These are phyloP conservation scores for Pitta sordida DNA, from an alignment of 2,113 vertebrate genomes.

Conservation along the genomic window DNA sequence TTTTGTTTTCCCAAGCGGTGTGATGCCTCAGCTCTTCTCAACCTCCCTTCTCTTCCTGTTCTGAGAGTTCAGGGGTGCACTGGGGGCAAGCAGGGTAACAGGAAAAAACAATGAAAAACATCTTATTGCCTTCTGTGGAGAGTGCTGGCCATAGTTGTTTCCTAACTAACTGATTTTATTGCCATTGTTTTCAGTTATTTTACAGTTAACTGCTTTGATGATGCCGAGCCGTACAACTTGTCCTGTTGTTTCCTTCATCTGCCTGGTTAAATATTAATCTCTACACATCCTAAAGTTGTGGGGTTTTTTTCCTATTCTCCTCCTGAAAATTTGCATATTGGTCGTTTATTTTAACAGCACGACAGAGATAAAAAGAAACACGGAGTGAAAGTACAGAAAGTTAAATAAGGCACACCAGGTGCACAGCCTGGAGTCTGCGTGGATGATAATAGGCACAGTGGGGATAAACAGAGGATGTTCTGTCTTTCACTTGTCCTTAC, in stretches of 20 bases:
- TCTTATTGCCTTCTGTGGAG: not conserved
- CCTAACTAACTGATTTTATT: not conserved
- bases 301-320: not conserved
- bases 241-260: not conserved
- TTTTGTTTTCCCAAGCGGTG: not conserved
- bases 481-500: not conserved
- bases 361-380: not conserved
- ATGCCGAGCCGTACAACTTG: not conserved
- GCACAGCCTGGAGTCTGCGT: not conserved
- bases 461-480: not conserved
- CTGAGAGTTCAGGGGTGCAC: not conserved
- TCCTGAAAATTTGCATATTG: not conserved
- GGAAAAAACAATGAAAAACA: not conserved
- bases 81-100: not conserved
- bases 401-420: not conserved
- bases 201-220: not conserved
- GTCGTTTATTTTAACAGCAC: not conserved
- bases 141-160: not conserved
- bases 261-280: not conserved
- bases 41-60: not conserved
- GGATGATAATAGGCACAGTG: not conserved
- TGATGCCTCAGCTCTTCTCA: not conserved
- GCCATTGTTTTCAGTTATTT: not conserved
- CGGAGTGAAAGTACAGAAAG: not conserved
- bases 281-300: not conserved